Conservation (phyloP, 2,888 invertebrate species). For the Busseola fusca region DNA sequence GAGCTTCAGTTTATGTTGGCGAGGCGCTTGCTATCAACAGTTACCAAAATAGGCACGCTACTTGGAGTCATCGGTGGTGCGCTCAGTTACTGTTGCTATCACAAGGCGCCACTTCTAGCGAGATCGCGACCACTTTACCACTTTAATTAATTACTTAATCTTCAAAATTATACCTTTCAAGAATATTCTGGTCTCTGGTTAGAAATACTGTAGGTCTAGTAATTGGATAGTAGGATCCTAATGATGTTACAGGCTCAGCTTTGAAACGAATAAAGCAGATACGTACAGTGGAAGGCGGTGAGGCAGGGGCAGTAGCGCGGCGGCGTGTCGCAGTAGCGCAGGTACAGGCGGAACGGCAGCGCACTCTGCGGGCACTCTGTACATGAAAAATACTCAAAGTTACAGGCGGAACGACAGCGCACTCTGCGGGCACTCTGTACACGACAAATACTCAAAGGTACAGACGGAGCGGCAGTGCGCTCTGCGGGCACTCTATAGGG, state of each 20-base stretch:
- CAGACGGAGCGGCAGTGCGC: too few species aligned
- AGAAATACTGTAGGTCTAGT: not conserved
- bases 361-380: conserved; percentile 69
- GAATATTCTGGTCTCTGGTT: not conserved
- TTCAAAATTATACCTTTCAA: not conserved
- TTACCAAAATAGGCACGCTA: not conserved
- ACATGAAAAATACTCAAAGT: not conserved
- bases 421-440: too few species aligned
- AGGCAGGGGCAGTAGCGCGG: conserved; percentile 65
- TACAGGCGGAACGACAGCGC: too few species aligned
- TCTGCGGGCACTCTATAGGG: too few species aligned
- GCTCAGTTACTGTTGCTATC: not conserved
- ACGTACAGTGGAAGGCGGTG: conserved; percentile 56
- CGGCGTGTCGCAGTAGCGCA: conserved; percentile 70
- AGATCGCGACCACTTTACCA: too few species aligned
- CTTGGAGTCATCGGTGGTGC: too few species aligned
- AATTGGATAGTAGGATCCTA: not conserved
- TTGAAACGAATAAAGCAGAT: not conserved
- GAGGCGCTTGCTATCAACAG: not conserved
- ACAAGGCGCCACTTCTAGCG: not conserved
- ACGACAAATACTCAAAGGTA: too few species aligned
- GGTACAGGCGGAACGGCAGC: conserved; percentile 76
- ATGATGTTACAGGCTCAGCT: not conserved
- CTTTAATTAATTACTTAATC: not conserved
- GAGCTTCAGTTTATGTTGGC: not conserved